Conservation (phyloP, 1,140 invertebrate species). For the Meteorus sp. region DNA sequence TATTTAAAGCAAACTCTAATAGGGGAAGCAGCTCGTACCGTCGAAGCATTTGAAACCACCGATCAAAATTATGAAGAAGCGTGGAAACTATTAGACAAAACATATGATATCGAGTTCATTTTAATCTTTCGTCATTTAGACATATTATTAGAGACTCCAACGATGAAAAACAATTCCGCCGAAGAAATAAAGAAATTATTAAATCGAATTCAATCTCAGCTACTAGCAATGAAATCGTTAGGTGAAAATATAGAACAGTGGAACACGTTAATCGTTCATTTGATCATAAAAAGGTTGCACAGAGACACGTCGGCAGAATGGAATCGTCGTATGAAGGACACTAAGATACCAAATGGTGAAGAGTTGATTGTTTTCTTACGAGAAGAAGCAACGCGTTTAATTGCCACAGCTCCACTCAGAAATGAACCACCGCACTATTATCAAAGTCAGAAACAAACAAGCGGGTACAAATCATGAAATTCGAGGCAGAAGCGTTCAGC, state of each 20-base stretch:
- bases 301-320: slow-evolving; percentile 12
- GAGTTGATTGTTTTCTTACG: neutral
- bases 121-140: slow-evolving; percentile 12
- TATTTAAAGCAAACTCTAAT: slow-evolving; percentile 9
- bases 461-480: neutral
- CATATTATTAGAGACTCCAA: neutral
- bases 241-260: slow-evolving; percentile 12
- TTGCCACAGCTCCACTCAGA: slow-evolving; percentile 3
- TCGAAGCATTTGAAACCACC: slow-evolving; percentile 15
- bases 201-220: slow-evolving; percentile 7
- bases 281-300: slow-evolving; percentile 1
- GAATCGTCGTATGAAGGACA: slow-evolving; percentile 4
- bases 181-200: slow-evolving; percentile 1
- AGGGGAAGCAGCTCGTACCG: slow-evolving; percentile 14
- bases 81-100: slow-evolving; percentile 10
- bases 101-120: slow-evolving; percentile 5
- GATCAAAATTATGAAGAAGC: slow-evolving; percentile 15
- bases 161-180: slow-evolving; percentile 3
- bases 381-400: slow-evolving; percentile 16
- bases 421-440: neutral
- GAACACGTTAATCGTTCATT: slow-evolving; percentile 9
- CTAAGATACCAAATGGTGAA: slow-evolving; percentile 7
- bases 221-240: slow-evolving; percentile 12
- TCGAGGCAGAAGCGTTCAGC: neutral
- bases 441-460: neutral